Base-by-base conservation (phyloP, 2,888 invertebrate genomes). In the Dynastes grantii region DNA sequence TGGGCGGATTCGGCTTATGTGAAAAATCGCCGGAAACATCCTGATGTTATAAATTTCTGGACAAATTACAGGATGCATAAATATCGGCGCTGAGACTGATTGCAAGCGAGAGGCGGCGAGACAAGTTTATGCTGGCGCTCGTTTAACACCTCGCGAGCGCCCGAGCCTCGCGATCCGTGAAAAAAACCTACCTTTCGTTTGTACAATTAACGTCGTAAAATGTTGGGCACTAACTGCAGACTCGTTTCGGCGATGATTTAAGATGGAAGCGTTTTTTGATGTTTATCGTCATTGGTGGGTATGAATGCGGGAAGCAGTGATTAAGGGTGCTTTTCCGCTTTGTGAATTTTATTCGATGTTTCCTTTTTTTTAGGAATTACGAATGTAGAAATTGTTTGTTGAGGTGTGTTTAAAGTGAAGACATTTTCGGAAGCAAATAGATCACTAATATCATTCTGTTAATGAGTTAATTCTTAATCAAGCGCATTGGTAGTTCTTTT, bases 1-100 rank as follows among this genome's bases (percentile, higher is more conserved):
- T 55, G 55, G 53, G 70, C 51, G 51, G 53, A 70, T 70, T 22
- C 51, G 11, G 32, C 16, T 6, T 37, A 13, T 45, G 16, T 37
- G 58, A 71, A 71, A 71, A 58, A 71, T 58, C 37, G 71, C n/a
- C 71, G 71, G 71, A 71, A 71, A 40, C 71, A 37, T 13, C 6
- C 32, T 4, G 22, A 32, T 40, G 55, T 71, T 58, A 71, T 58
- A 71, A 71, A 71, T 71, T 71, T 71, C 58, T 55, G 71, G 55
- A 71, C 71, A 71, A 71, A 55, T 58, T 71, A 71, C 71, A 71
- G 71, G 71, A 71, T 40, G 71, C 71, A 71, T 71, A 71, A 71
- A 71, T 71, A 71, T 71, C 58, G 32, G 32, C 37, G 9, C 6
- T 2, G 45, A 22, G 55, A 16, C 13, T 32, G 55, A 71, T 58